phyloP scores from a whole-genome alignment of 2,888 invertebrate species.

The Dasysyrphus tricinctus region DNA sequence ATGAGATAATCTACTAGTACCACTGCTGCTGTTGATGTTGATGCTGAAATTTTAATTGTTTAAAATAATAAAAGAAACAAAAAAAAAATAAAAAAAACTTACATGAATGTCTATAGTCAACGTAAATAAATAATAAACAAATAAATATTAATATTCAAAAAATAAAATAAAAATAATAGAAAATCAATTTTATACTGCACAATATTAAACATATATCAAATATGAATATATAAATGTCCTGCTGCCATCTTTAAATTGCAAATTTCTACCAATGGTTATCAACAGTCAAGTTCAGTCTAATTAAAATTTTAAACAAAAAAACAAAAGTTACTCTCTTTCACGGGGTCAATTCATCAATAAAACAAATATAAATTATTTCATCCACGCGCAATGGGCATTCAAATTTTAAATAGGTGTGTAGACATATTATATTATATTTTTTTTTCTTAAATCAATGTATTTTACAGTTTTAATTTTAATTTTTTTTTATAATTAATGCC shows the following conservation, averaged over 20 bases:
- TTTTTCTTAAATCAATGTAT: slow-evolving; percentile 37
- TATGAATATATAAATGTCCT: slow-evolving; percentile 60
- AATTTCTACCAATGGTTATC: slow-evolving; percentile 59
- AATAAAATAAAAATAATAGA: slow-evolving; percentile 15
- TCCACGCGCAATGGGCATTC: slow-evolving; percentile 67
- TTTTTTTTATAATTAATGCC: slow-evolving; percentile 47
- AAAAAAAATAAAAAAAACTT: slow-evolving; percentile 12
- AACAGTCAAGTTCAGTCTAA: slow-evolving; percentile 64
- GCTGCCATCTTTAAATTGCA: slow-evolving; percentile 73
- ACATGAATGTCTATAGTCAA: slow-evolving; percentile 70
- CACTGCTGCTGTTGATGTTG: slow-evolving; percentile 82
- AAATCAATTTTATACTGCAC: slow-evolving; percentile 70
- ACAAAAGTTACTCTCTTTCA: slow-evolving; percentile 9
- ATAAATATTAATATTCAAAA: slow-evolving; percentile 43
- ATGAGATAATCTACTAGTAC: slow-evolving; percentile 83
- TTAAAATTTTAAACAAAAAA: slow-evolving; percentile 20
- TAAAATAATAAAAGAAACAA: slow-evolving; percentile 28
- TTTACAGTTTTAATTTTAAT: slow-evolving; percentile 27
- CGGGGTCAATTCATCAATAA: slow-evolving; percentile 38
- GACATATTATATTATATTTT: slow-evolving; percentile 44
- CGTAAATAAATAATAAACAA: slow-evolving; percentile 36
- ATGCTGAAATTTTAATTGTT: slow-evolving; percentile 71
- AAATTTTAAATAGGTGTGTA: slow-evolving; percentile 70
- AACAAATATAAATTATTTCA: slow-evolving; percentile 37
- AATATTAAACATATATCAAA: slow-evolving; percentile 47